Evolutionary conservation across 1,140 invertebrate genomes (phyloP), one percentile per base, ranked within the genome.

Genomic region (Drosophila cardini): DNA sequence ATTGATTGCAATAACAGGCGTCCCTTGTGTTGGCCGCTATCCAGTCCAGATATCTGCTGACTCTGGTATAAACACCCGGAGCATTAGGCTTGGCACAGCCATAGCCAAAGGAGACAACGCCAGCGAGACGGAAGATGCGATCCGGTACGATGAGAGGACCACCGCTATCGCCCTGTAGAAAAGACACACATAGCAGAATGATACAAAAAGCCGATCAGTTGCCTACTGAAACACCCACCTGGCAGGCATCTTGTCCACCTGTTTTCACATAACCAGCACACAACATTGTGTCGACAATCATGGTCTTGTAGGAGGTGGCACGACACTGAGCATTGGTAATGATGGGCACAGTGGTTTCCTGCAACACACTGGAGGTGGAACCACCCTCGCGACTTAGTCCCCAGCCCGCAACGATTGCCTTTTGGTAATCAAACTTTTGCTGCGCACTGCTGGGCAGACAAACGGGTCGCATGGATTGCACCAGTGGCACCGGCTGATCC

Each of bases 161-260:
- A 7, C 97, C 91, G 11, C 93, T 94, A 78, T 94, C 94, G 18
- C 94, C 92, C 90, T 92, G 42, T 13, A 55, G n/a, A 62, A 3
- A 56, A 13, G 1, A 34, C 9, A n/a, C 10, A 55, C 16, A 50
- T 55, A 8, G 1, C 32, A 16, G n/a, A 40, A 40, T 16, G 7
- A 18, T 6, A 34, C 10, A 6, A 13, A 13, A 52, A 32, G 8
- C 5, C n/a, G 1, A 45, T 7, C 16, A 18, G 15, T 4, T 18
- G 6, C 16, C 4, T 34, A 15, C 48, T 48, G 50, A n/a, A n/a
- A 61, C 53, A 62, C 82, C 52, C 65, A 91, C 96, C 94, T 98
- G 97, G 91, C 97, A 98, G 38, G 97, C 97, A 91, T 98, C 97
- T 63, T 96, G 96, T 3, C 97, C 97, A 4, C 97, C 97, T 77